Conservation (phyloP, 2,888 invertebrate species). For the Hypomecis atomaria region DNA sequence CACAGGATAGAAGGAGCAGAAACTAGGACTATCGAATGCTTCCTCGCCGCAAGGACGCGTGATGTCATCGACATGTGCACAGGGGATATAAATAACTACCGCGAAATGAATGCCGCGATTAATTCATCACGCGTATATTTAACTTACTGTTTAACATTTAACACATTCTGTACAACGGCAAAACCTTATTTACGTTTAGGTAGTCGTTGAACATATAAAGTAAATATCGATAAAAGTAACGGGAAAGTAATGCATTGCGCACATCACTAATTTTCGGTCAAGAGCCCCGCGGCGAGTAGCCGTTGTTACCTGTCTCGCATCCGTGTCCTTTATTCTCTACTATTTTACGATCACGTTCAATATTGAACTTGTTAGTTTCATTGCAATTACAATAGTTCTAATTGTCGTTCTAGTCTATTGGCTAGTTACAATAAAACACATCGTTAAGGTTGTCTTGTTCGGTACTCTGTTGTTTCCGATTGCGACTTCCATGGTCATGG, state of each 20-base stretch:
- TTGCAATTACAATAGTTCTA: neutral
- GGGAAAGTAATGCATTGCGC: constrained; percentile 44
- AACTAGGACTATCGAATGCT: constrained; percentile 71
- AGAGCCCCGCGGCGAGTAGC: constrained; percentile 36
- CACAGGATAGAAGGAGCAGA: constrained; percentile 77
- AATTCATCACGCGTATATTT: constrained; percentile 70
- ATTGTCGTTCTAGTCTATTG: constrained; percentile 37
- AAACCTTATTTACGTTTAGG: constrained; percentile 39
- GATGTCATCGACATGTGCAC: constrained; percentile 73
- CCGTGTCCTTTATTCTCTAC: constrained; percentile 26
- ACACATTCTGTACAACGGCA: constrained; percentile 47
- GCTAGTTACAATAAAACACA: constrained; percentile 23
- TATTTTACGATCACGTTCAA: constrained; percentile 5
- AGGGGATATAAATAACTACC: constrained; percentile 66
- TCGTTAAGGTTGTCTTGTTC: constrained; percentile 12
- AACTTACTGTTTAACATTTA: constrained; percentile 56
- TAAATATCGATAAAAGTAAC: constrained; percentile 46
- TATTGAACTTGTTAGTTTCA: constrained; percentile 5
- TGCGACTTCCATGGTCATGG: constrained; percentile 30
- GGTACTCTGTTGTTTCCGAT: constrained; percentile 22
- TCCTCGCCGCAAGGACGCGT: constrained; percentile 77
- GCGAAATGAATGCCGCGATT: constrained; percentile 54
- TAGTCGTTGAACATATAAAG: constrained; percentile 42
- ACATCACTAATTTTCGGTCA: constrained; percentile 46
- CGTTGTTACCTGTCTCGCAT: constrained; percentile 36